Evolutionary conservation across 2,888 invertebrate genomes (phyloP), one percentile per base, ranked within the genome.

Genomic region (Phaonia tiefii): DNA sequence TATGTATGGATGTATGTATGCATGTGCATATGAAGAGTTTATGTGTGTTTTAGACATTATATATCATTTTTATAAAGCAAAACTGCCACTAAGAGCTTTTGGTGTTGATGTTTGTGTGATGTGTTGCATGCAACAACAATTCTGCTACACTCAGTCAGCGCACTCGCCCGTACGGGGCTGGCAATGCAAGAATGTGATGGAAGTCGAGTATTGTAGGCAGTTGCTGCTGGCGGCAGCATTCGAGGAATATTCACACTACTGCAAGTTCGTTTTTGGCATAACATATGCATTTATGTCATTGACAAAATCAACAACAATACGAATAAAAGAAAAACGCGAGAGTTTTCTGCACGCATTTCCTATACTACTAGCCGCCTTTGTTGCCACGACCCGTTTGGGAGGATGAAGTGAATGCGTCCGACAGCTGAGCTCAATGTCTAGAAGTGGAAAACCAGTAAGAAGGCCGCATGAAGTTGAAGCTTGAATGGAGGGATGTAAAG

Each of bases 201-300:
- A 42, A 63, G 13, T 63, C 37, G 49, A 65, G 42, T 15, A 56
- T 39, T 58, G 20, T 25, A 58, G 31, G 49, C 15, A 20, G 39
- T 17, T 46, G 42, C 17, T 25, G 37, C 39, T 49, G 46, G 49
- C 42, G 11, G 37, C 37, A 13, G 44, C 15, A 11, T 25, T 15
- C 11, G 51, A 17, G 5, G 49, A 11, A 20, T 15, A 31, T 10
- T 20, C 20, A 60, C 72, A 75, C 81, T 8, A 8, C 31, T 31
- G 31, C 8, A 31, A 31, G 31, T 8, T n/a, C n/a, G n/a, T 31
- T 31, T 75, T 69, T 20, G 66, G 70, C 75, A 63, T 81, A 75
- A 78, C 81, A 78, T 81, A 81, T 81, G 78, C 78, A 81, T 78
- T 78, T 75, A 81, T 78, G 78, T 81, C 75, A 78, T 81, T 78